A percentile compares a stretch with the other conserved stretches of the same genome.
phyloP scores from a whole-genome alignment of 2,113 vertebrate species.

The Daubentonia madagascariensis region DNA sequence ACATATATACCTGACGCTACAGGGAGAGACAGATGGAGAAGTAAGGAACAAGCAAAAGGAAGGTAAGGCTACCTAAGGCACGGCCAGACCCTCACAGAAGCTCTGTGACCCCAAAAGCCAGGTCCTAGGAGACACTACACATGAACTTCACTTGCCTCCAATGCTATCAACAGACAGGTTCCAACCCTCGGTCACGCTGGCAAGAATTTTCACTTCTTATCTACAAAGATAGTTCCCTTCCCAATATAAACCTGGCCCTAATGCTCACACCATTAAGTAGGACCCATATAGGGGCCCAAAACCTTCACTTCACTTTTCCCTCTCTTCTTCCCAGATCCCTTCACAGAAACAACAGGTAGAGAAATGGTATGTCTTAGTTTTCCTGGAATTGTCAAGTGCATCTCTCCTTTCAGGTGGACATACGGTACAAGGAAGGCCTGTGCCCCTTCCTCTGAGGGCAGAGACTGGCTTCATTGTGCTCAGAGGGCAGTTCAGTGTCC shows the following conservation, averaged over 20 bases:
- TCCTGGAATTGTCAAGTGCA: fast-evolving
- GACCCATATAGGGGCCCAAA: neutral
- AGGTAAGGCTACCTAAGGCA: fast-evolving
- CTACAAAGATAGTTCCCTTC: constrained; percentile 29
- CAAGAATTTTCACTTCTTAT: constrained; percentile 33
- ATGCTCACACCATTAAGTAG: neutral
- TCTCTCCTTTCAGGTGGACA: neutral
- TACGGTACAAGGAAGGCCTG: fast-evolving
- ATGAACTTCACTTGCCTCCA: neutral
- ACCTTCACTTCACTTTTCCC: neutral
- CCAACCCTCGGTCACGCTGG: neutral
- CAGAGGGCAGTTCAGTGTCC: neutral
- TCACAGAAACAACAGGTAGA: neutral
- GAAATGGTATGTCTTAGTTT: fast-evolving
- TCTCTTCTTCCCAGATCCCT: neutral
- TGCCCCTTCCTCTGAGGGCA: neutral
- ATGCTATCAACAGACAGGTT: neutral
- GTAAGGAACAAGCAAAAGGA: neutral
- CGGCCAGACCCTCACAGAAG: neutral
- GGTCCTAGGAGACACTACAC: neutral
- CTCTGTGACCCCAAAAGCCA: neutral
- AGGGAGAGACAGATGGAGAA: neutral
- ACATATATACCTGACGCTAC: no score
- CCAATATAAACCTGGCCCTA: constrained; percentile 32
- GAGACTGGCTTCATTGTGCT: neutral